Base-by-base conservation (phyloP, 2,888 invertebrate species). In the Microplitis manilae region DNA sequence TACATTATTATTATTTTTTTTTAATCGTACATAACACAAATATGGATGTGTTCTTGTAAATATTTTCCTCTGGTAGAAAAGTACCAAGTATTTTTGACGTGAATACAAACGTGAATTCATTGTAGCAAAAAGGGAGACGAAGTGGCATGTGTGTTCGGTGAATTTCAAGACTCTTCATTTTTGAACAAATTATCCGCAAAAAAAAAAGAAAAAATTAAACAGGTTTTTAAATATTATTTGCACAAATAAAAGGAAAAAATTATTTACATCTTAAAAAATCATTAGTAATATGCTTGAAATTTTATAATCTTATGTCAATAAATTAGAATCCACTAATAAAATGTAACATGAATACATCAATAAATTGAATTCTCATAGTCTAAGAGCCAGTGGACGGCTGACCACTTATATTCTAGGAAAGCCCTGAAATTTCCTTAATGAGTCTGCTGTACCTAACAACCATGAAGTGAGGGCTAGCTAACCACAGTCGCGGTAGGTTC, bases 1-100 rank as follows among this genome's bases (percentile, higher is more conserved):
- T 59, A 59, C 39, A 50, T 59, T 50, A 7, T 39, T 8, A n/a
- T n/a, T n/a, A n/a, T 65, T 41, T 67, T 41, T 72, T 59, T 67
- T 67, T 73, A 73, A 73, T 73, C 67, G 67, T 59, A 60, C 67
- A 67, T 67, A 67, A 30, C 30, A 65, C 65, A 40, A 67, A 59
- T 30, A 65, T 15, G 15, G 50, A 30, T 73, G 65, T 59, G 20
- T 59, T 73, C 39, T 73, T 73, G 67, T 73, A 67, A 67, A 73
- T 67, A 73, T 73, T 73, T 67, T 50, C 38, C 13, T 60, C 20
- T 65, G 20, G 20, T 50, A 9, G 6, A 6, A 73, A 15, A 73
- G 30, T 65, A 59, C 15, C 30, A 6, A 41, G 39, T n/a, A 59
- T 65, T 73, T 67, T 67, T 65, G 64, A 62, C 20, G n/a, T 72